Evolutionary conservation across 1,140 invertebrate genomes (phyloP).

Genomic region (Drosophila arawakana): DNA sequence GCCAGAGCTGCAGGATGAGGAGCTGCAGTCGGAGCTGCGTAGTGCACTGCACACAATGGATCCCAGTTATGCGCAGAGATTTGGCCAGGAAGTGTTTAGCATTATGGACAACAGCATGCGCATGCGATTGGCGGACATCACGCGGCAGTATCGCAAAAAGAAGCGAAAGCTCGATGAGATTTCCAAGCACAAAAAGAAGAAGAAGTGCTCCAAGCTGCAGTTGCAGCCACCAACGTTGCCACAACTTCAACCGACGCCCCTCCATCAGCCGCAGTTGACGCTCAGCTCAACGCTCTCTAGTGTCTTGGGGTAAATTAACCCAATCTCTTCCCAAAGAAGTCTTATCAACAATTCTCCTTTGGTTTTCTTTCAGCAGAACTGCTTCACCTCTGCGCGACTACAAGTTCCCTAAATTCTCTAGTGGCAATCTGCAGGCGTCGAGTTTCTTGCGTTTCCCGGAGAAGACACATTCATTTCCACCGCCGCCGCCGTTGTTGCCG

Average conservation of each 20-base stretch:
- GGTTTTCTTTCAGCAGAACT: constrained; percentile 14
- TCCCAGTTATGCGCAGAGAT: constrained; percentile 71
- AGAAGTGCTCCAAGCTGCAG: constrained; percentile 71
- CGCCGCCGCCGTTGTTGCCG: constrained; percentile 59
- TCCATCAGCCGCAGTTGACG: constrained; percentile 68
- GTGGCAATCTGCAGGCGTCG: constrained; percentile 66
- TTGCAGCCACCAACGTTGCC: constrained; percentile 39
- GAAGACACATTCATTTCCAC: constrained; percentile 73
- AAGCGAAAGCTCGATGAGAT: constrained; percentile 92
- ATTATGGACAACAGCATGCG: constrained; percentile 92
- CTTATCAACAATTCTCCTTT: background rate
- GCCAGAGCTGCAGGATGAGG: constrained; percentile 80
- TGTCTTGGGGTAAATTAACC: constrained; percentile 59
- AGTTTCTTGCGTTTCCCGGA: constrained; percentile 74
- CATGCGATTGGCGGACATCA: constrained; percentile 91
- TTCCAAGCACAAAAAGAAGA: constrained; percentile 84
- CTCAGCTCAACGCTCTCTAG: constrained; percentile 52
- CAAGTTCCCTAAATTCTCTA: constrained; percentile 76
- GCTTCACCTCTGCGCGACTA: constrained; percentile 74
- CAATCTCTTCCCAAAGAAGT: too few relatives aligned
- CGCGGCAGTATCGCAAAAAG: constrained; percentile 92
- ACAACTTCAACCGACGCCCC: constrained; percentile 31
- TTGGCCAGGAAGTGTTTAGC: constrained; percentile 87
- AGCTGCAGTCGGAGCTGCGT: constrained; percentile 78
- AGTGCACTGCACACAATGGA: constrained; percentile 68